These are phyloP conservation scores for Caenorhabditis tropicalis DNA, from an alignment of 1,140 invertebrate genomes.

Conservation along the genomic window DNA sequence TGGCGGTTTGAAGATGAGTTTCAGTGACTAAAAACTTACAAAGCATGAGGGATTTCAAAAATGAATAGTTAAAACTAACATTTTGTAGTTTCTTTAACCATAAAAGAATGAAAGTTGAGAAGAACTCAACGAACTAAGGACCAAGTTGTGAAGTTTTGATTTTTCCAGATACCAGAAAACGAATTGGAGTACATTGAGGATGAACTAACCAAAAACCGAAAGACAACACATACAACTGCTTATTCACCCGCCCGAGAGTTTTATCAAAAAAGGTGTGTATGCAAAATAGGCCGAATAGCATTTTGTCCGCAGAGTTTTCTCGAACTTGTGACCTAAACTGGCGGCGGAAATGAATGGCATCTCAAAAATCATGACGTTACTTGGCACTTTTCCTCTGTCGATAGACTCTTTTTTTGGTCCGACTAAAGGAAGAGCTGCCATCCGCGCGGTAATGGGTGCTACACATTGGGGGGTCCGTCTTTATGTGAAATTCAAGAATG, in stretches of 20 bases:
- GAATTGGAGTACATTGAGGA: background rate
- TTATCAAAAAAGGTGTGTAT: conserved; percentile 37
- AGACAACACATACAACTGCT: conserved; percentile 39
- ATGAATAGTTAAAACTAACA: background rate
- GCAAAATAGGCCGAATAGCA: conserved; percentile 14
- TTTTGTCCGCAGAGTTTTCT: background rate
- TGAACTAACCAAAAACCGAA: conserved; percentile 31
- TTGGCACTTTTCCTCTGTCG: background rate
- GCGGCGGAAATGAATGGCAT: conserved; percentile 7
- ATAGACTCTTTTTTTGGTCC: background rate
- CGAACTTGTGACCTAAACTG: background rate
- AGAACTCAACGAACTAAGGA: background rate
- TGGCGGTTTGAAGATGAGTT: background rate
- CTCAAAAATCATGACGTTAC: conserved; percentile 32
- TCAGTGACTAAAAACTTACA: background rate
- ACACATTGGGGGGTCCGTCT: background rate
- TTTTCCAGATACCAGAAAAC: background rate
- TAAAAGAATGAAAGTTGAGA: no score
- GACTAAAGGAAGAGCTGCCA: background rate
- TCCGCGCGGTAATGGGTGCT: conserved; percentile 26
- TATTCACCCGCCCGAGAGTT: conserved; percentile 39
- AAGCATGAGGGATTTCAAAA: background rate
- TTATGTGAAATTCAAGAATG: conserved; percentile 42
- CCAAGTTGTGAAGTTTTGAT: no score
- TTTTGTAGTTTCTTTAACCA: no score